Conservation (phyloP, 1,140 invertebrate species). For the Mercenaria mercenaria region DNA sequence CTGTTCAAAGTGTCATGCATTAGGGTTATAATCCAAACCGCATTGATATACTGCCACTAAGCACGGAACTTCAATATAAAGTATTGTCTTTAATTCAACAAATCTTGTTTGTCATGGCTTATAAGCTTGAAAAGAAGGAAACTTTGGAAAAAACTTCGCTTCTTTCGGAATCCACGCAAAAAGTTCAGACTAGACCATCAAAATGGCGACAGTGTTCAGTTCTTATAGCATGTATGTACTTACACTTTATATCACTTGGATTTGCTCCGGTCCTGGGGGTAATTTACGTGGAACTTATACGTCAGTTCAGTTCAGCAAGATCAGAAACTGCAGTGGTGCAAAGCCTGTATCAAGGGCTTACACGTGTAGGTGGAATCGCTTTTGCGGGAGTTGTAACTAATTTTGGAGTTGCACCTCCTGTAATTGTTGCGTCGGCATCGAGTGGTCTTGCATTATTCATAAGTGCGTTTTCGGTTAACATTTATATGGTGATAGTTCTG, state of each 20-base stretch:
- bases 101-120: too few species aligned
- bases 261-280: constrained; percentile 25
- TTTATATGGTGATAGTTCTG: constrained; percentile 41
- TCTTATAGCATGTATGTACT: constrained; percentile 38
- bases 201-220: constrained; percentile 8
- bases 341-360: constrained; percentile 41
- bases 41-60: too few species aligned
- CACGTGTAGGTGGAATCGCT: constrained; percentile 12
- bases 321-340: constrained; percentile 19
- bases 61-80: too few species aligned
- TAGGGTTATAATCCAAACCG: too few species aligned
- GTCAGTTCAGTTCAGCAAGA: constrained; percentile 16
- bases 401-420: constrained; percentile 12
- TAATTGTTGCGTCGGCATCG: constrained; percentile 14
- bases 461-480: constrained; percentile 41
- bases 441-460: constrained; percentile 15
- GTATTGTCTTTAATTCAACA: too few species aligned
- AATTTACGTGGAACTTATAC: constrained; percentile 51
- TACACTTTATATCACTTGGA: constrained; percentile 52
- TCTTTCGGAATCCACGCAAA: not conserved
- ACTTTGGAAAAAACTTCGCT: not conserved
- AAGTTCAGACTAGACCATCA: not conserved
- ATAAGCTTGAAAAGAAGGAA: not conserved
- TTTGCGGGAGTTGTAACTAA: constrained; percentile 15
- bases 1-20: too few species aligned